Conservation (phyloP, 2,113 vertebrate genomes). For the Coracopsis vasa region DNA sequence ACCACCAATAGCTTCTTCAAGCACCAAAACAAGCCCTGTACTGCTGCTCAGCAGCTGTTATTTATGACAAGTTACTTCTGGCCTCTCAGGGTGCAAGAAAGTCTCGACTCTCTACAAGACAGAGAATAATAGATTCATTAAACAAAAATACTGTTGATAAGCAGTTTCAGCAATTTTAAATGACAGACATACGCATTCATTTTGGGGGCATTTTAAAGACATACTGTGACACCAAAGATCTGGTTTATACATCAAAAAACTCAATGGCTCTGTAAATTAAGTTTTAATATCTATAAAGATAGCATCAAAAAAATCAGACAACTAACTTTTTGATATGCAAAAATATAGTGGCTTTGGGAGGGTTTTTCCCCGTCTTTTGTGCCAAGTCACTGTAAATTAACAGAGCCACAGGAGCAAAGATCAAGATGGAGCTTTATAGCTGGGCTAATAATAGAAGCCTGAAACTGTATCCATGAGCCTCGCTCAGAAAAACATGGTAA, state of each 20-base stretch:
- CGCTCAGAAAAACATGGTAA: background rate
- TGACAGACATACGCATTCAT: rapidly evolving
- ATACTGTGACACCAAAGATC: background rate
- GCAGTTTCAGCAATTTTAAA: background rate
- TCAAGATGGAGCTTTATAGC: background rate
- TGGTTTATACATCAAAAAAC: background rate
- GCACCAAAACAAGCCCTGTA: background rate
- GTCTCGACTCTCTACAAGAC: background rate
- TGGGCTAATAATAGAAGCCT: conserved; percentile 1
- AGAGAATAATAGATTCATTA: background rate
- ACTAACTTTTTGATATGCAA: background rate
- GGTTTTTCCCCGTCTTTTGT: rapidly evolving
- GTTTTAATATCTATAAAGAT: background rate
- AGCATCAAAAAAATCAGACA: background rate
- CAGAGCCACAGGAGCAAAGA: background rate
- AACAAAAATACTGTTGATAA: background rate
- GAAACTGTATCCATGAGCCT: background rate
- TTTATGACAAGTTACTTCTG: background rate
- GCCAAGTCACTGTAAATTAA: background rate
- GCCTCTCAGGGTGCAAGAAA: background rate
- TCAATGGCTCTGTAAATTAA: background rate
- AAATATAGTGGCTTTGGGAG: background rate
- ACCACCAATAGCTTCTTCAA: background rate
- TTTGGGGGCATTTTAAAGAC: background rate
- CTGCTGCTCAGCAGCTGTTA: background rate